Conservation (phyloP, 2,888 invertebrate species). For the Calephelis perditalis region DNA sequence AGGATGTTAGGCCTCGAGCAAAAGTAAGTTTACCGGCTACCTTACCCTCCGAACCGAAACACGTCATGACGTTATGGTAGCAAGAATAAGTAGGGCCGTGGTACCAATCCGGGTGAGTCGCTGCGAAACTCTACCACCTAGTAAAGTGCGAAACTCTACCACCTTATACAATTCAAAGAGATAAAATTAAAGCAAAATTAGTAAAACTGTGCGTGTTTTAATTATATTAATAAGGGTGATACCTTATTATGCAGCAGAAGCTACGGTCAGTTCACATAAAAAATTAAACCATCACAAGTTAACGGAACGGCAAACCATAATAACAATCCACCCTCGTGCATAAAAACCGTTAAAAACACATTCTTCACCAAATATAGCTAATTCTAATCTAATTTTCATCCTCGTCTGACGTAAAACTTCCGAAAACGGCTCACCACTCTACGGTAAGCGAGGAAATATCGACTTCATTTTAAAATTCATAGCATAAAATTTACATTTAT, state of each 20-base stretch:
- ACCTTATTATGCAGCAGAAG: too few relatives aligned
- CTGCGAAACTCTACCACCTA: too few relatives aligned
- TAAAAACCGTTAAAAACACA: conserved; percentile 50
- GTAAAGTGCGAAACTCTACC: too few relatives aligned
- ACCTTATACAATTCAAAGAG: background rate
- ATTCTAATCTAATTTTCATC: conserved; percentile 72
- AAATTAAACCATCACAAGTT: background rate
- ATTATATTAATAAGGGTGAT: background rate
- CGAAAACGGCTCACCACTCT: conserved; percentile 53
- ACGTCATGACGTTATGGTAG: too few relatives aligned
- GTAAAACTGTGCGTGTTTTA: conserved; percentile 1
- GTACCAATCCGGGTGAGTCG: too few relatives aligned
- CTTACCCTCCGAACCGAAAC: too few relatives aligned
- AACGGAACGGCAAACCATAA: background rate
- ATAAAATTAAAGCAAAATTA: too few relatives aligned
- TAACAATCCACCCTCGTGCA: conserved; percentile 1
- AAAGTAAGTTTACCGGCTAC: too few relatives aligned
- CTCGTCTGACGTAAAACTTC: conserved; percentile 56
- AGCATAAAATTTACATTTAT: conserved; percentile 79
- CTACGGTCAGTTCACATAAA: too few relatives aligned
- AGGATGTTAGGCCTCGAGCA: too few relatives aligned
- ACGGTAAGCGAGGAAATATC: conserved; percentile 68
- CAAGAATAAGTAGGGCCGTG: too few relatives aligned
- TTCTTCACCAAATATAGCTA: conserved; percentile 58
- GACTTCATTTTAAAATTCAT: conserved; percentile 78